Evolutionary conservation across 1,140 invertebrate genomes (phyloP).

Genomic region (Dermatophagoides farinae): DNA sequence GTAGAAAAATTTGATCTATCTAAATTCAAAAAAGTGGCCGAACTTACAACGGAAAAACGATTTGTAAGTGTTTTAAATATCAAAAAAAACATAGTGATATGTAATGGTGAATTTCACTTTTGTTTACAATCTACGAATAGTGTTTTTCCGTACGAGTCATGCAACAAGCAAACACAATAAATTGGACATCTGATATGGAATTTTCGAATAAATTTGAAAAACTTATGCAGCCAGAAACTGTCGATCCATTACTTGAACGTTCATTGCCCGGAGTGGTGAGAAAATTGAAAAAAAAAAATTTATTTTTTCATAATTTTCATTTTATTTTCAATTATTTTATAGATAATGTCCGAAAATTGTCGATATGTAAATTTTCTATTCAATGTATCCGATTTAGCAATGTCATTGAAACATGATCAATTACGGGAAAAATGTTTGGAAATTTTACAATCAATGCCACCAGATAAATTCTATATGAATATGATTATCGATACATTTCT

Average conservation of each 20-base stretch:
- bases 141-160: no score
- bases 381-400: constrained; percentile 69
- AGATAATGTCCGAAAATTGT: constrained; percentile 53
- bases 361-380: constrained; percentile 70
- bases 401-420: constrained; percentile 49
- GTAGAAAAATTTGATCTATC: constrained; percentile 63
- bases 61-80: constrained; percentile 26
- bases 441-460: constrained; percentile 69
- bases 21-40: constrained; percentile 59
- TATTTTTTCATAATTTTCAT: not conserved
- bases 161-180: no score
- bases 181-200: no score
- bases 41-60: constrained; percentile 75
- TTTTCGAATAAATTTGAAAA: no score
- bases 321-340: constrained; percentile 13
- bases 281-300: constrained; percentile 23
- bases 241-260: constrained; percentile 47
- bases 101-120: no score
- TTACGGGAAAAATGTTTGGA: constrained; percentile 63
- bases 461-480: constrained; percentile 34
- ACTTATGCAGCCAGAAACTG: no score
- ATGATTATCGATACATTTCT: not conserved
- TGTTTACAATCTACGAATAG: no score
- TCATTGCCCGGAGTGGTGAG: constrained; percentile 68
- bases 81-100: no score